Evolutionary conservation across 2,797 vertebrate genomes (phyloP), one percentile per base, ranked within the genome.

Genomic region (Enteromius fasciolatus): DNA sequence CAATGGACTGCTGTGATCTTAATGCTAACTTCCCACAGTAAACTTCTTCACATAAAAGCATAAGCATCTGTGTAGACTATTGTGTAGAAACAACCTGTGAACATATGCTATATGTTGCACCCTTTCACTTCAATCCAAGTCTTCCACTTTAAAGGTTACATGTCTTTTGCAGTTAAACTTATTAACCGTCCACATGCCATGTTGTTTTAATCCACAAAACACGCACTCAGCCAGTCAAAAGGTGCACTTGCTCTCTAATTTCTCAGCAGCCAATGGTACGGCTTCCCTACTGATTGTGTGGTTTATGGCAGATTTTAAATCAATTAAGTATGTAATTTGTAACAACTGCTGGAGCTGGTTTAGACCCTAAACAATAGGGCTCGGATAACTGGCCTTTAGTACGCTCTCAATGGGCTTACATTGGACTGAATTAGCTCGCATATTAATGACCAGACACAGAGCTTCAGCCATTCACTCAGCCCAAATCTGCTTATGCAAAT

Each of bases 401-500:
- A 94, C 90, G 94, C 95, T 94, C 95, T 97, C 98, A 98, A 98
- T 98, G 95, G 97, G 97, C 96, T 99, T 98, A 98, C 97, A 98
- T 96, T 98, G 97, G 96, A 96, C 96, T 96, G 97, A 98, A 99
- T 99, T 99, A 99, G 97, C 96, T 97, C 93, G 97, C 97, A 99
- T 98, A 98, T 98, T 98, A 99, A 99, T 98, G 97, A 96, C 95
- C 96, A 96, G 96, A 96, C 95, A 96, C 96, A 96, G 93, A 95
- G 94, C 94, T 94, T 91, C 89, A 94, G 76, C 95, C 95, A 97
- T 98, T 98, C 96, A 97, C 95, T 94, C 91, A 90, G 92, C 92
- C 93, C 95, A 98, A 98, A 99, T 98, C 98, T 99, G 96, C 97
- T 99, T 99, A 99, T 99, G 98, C 97, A 99, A 99, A 99, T 98